Evolutionary conservation across 2,888 invertebrate genomes (phyloP), one percentile per base, ranked within the genome.

Genomic region (Omphaloscelis lunosa): DNA sequence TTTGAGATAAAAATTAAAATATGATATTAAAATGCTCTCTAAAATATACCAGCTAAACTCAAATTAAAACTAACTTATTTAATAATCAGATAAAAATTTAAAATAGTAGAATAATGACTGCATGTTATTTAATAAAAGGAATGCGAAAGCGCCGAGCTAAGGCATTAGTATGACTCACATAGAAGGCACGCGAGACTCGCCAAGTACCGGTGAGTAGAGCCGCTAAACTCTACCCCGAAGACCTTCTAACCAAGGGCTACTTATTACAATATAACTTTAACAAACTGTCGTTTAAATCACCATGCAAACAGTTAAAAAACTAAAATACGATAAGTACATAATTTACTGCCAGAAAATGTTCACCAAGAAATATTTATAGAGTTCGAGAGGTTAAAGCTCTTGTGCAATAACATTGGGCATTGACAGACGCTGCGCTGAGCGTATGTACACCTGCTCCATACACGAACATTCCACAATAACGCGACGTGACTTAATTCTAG

Each of bases 121-220:
- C 61, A 82, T 66, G 69, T 78, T 85, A 74, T 82, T 90, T 89
- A 90, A 87, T 87, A 90, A 89, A 88, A 80, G 95, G 95, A 95
- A 96, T 96, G 94, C 94, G 89, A 94, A 93, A 93, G 93, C 91
- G 91, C 91, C 90, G 91, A 92, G 92, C 92, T 90, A 91, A 93
- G 92, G 92, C 91, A 92, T 90, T 89, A 79, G 90, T 88, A 89
- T 96, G 96, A 96, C 92, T 96, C 96, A 96, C 91, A 90, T 88
- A 84, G 90, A 91, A 95, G 93, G 95, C 93, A 95, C 92, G 95
- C 94, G 92, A 93, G 91, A 85, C 92, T 90, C 92, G 91, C 83
- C 89, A 88, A 87, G 83, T 81, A 84, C 78, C 72, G 65, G 66
- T 90, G 90, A 89, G 88, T 91, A 88, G 87, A 79, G 70, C 73